Evolutionary conservation across 2,797 vertebrate species (phyloP).

Genomic region (Gymnodraco acuticeps): DNA sequence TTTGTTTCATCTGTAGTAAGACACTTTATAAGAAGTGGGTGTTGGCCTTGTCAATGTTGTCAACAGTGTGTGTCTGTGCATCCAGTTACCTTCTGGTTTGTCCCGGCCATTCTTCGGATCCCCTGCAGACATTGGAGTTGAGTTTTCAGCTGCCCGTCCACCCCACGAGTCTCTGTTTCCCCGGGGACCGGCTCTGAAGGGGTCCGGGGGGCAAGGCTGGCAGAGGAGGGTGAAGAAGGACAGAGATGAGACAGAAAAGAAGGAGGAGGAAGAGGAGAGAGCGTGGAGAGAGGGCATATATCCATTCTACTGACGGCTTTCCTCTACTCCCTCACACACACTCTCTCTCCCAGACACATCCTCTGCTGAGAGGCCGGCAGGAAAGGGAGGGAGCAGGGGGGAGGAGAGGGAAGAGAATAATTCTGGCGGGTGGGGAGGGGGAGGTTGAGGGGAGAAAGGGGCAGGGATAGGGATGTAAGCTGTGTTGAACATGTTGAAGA

Average conservation of each 20-base stretch:
- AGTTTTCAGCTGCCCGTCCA: slow-evolving; percentile 63
- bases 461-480: slow-evolving; percentile 49
- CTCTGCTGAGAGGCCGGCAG: slow-evolving; percentile 83
- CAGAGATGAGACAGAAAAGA: slow-evolving; percentile 29
- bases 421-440: slow-evolving; percentile 22
- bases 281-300: slow-evolving; percentile 68
- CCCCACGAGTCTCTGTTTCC: slow-evolving; percentile 60
- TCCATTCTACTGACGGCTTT: slow-evolving; percentile 75
- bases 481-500: slow-evolving; percentile 54
- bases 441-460: slow-evolving; percentile 53
- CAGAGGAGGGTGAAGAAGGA: slow-evolving; percentile 43
- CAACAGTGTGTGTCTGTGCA: slow-evolving; percentile 34
- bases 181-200: slow-evolving; percentile 56
- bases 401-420: slow-evolving; percentile 31
- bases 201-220: slow-evolving; percentile 36
- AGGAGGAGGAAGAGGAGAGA: slow-evolving; percentile 37
- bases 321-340: slow-evolving; percentile 60
- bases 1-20: slow-evolving; percentile 23
- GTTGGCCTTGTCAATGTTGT: slow-evolving; percentile 44
- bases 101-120: slow-evolving; percentile 76
- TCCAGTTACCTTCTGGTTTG: slow-evolving; percentile 79
- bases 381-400: slow-evolving; percentile 75
- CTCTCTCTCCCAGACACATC: slow-evolving; percentile 81
- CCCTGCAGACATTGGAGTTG: slow-evolving; percentile 84
- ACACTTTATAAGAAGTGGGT: slow-evolving; percentile 48